Base-by-base conservation (phyloP, 2,113 vertebrate genomes). In the Noturus placidus region DNA sequence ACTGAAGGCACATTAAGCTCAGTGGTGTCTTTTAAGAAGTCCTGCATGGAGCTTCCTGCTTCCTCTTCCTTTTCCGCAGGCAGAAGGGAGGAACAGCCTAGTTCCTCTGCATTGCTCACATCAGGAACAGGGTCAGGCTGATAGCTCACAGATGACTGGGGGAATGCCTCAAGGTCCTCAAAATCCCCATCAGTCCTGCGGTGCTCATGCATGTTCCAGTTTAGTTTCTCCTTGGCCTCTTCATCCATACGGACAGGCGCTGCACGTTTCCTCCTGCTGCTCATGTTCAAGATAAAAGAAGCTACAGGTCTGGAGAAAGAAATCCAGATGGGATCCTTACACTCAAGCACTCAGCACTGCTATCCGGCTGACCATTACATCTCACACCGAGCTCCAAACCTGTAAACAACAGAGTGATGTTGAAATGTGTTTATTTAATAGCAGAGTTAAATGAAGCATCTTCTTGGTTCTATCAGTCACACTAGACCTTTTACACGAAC, bases 141-240 rank as follows among this genome's bases (percentile, higher is more conserved):
- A 92, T 0, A 89, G 89, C 90, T 91, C 56, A 0, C 86, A 35
- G 83, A 87, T 5, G 25, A 20, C 33, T 56, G 22, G 35, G 54
- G 38, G 42, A 89, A 72, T n/a, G 54, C 30, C 57, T 81, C 74
- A 0, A 92, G 90, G 2, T 93, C 93, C 33, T 88, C 88, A n/a
- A 33, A 87, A 1, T 91, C 69, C 0, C 56, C 92, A 35, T 96
- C 96, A 38, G 91, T 93, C 89, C 91, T 95, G 14, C 96, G 92
- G 88, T 99, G 96, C 67, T 99, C 97, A 9, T 96, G 92, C 98
- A 99, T 99, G 91, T 97, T 97, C 98, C 98, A 99, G 79, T 95
- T 92, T 30, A 99, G 93, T 86, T 91, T 94, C 89, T 94, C 96
- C 91, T 97, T 98, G 80, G 94, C 95, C 11, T 96, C 96, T 61